These are phyloP conservation scores for Seira ritae DNA, from an alignment of 2,888 invertebrate species.

Conservation along the genomic window DNA sequence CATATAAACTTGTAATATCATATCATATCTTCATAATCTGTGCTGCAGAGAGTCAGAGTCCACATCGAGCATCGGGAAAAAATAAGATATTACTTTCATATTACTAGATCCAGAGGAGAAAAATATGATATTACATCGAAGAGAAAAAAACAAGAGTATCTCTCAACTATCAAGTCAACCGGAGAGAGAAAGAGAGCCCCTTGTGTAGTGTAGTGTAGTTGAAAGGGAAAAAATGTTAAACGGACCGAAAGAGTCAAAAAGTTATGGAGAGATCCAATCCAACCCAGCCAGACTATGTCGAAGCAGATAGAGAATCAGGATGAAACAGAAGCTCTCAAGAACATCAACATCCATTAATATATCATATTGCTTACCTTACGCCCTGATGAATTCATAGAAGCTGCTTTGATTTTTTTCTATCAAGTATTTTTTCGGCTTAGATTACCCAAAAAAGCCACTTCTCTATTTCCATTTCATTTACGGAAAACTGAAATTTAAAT, in stretches of 20 bases:
- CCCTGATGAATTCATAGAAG: neutral
- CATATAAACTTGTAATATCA: constrained; percentile 25
- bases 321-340: constrained; percentile 56
- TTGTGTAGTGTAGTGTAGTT: constrained; percentile 47
- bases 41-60: constrained; percentile 13
- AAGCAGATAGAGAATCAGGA: constrained; percentile 23
- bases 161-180: constrained; percentile 59
- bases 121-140: constrained; percentile 32
- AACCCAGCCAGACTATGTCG: neutral
- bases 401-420: neutral
- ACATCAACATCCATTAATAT: constrained; percentile 38
- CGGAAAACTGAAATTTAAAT: neutral
- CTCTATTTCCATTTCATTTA: neutral
- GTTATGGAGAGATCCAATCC: constrained; percentile 34
- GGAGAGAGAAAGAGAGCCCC: constrained; percentile 42
- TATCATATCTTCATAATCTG: constrained; percentile 50
- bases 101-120: constrained; percentile 35
- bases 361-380: neutral
- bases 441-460: neutral
- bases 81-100: constrained; percentile 54
- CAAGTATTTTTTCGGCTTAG: neutral
- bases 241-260: constrained; percentile 62
- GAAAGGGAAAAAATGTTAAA: constrained; percentile 50
- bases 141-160: constrained; percentile 47
- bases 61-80: constrained; percentile 34